These are phyloP conservation scores for Andrena fulva DNA, from an alignment of 2,888 invertebrate species.

Conservation along the genomic window DNA sequence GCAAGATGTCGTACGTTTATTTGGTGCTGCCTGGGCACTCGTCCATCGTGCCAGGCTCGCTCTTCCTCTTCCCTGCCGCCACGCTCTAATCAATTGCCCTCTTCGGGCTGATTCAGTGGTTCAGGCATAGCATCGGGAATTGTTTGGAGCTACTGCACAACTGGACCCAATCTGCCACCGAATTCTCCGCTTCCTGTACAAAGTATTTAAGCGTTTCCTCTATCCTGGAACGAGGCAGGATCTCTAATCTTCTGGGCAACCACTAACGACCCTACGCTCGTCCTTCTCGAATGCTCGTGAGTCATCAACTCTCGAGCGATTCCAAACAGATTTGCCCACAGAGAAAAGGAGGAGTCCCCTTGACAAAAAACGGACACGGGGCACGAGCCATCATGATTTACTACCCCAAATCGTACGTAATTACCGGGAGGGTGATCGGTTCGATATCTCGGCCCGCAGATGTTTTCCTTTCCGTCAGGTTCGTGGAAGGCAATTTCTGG, in stretches of 20 bases:
- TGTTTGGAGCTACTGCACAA: too few relatives aligned
- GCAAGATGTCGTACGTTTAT: conserved; percentile 3
- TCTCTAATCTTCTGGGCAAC: conserved; percentile 8
- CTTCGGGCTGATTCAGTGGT: too few relatives aligned
- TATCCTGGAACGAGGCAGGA: neutral
- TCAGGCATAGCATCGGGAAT: too few relatives aligned
- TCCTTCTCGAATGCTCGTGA: conserved; percentile 3
- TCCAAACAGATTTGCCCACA: conserved; percentile 19
- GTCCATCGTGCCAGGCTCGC: neutral
- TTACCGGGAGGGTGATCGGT: conserved; percentile 28
- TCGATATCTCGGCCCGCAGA: conserved; percentile 60
- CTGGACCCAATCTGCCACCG: too few relatives aligned
- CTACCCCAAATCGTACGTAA: conserved; percentile 25
- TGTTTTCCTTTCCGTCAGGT: conserved; percentile 62
- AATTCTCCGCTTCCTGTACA: too few relatives aligned
- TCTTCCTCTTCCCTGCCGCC: neutral
- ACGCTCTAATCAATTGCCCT: neutral
- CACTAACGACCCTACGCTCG: conserved; percentile 8
- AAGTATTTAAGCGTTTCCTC: too few relatives aligned
- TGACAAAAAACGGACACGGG: conserved; percentile 67
- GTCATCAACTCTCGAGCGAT: conserved; percentile 22
- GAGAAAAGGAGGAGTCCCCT: conserved; percentile 47
- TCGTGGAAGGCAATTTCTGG: conserved; percentile 66
- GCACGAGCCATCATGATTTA: conserved; percentile 74
- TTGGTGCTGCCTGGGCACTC: neutral